Percentiles rank a stretch among this genome's conserved stretches.
phyloP scores from a whole-genome alignment of 2,888 invertebrate genomes.

The Eremobia ochroleuca region DNA sequence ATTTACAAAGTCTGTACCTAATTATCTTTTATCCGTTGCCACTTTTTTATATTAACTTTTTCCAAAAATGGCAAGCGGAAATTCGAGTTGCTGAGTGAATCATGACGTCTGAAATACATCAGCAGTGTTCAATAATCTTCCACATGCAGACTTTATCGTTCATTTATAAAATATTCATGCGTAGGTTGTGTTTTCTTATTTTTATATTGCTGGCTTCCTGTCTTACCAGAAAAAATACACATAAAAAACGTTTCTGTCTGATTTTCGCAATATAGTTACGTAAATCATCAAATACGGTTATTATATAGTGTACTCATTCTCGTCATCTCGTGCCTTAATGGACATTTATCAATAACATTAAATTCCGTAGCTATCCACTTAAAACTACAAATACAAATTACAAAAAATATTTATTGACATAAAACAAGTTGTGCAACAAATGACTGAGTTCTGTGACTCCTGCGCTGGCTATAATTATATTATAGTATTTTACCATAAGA shows the following conservation, averaged over 20 bases:
- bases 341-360: not conserved
- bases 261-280: not conserved
- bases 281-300: not conserved
- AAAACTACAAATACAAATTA: not conserved
- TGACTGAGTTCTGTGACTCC: no score
- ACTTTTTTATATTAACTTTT: not conserved
- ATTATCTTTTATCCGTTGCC: not conserved
- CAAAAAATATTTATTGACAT: no score
- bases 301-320: not conserved
- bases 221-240: not conserved
- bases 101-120: conserved; percentile 8
- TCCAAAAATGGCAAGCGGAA: not conserved
- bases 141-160: not conserved
- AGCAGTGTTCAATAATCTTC: not conserved
- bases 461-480: no score
- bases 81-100: not conserved
- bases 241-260: not conserved
- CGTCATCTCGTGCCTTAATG: not conserved
- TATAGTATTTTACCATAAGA: no score
- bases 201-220: conserved; percentile 2
- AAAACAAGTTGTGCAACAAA: no score
- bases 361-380: not conserved
- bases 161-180: conserved; percentile 1
- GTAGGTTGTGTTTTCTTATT: not conserved
- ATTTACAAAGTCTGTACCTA: no score